phyloP scores from a whole-genome alignment of 2,888 invertebrate species.

The Spatulosminthurus flaviceps region DNA sequence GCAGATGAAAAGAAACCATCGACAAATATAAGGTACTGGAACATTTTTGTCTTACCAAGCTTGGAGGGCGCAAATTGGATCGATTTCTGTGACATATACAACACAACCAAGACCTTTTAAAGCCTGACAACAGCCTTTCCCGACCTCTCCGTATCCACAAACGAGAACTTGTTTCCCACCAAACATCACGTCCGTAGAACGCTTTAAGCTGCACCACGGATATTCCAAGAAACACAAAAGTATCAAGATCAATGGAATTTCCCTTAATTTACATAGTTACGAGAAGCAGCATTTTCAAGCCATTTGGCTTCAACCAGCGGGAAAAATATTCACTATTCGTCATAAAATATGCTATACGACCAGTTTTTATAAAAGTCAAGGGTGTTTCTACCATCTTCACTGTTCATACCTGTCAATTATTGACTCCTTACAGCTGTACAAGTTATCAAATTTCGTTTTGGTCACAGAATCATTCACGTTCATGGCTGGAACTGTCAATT shows the following conservation, averaged over 20 bases:
- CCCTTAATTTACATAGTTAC: neutral
- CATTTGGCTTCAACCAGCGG: too few species aligned
- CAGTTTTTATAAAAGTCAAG: neutral
- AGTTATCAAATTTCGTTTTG: conserved; percentile 97
- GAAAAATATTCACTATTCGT: too few species aligned
- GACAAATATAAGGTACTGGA: too few species aligned
- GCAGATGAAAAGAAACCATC: too few species aligned
- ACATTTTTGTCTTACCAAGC: conserved; percentile 81
- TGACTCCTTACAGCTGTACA: conserved; percentile 94
- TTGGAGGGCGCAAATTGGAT: conserved; percentile 96
- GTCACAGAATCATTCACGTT: conserved; percentile 98
- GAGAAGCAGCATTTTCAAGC: too few species aligned
- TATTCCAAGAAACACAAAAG: neutral
- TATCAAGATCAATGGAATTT: neutral
- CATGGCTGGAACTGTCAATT: conserved; percentile 95
- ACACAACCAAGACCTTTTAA: conserved; percentile 94
- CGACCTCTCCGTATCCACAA: conserved; percentile 97
- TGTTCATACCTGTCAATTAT: conserved; percentile 79
- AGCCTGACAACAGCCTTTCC: conserved; percentile 96
- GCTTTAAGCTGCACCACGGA: conserved; percentile 75
- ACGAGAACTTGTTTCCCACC: conserved; percentile 96
- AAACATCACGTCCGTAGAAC: conserved; percentile 96
- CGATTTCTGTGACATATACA: conserved; percentile 93
- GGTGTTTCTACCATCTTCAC: neutral
- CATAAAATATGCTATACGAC: too few species aligned